phyloP scores from a whole-genome alignment of 2,113 vertebrate species.

The Fukomys damarensis region DNA sequence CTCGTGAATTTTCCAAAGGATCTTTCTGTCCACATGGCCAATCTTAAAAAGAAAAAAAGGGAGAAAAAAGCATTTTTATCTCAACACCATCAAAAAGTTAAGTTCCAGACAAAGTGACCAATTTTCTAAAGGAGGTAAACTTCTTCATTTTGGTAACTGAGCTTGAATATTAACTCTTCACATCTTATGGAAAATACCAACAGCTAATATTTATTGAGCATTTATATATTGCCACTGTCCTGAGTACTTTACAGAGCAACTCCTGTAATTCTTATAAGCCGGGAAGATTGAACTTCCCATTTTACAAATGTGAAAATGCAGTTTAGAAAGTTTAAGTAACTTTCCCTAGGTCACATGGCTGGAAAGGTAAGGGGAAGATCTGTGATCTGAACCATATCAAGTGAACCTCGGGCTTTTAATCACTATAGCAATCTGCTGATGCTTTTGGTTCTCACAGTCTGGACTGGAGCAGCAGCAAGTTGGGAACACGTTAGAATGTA shows the following conservation, averaged over 20 bases:
- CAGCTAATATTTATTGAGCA: background rate
- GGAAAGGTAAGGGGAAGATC: background rate
- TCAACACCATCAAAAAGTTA: slow-evolving; percentile 46
- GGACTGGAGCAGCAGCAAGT: background rate
- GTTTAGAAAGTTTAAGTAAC: background rate
- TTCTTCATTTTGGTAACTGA: slow-evolving; percentile 56
- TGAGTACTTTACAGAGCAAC: background rate
- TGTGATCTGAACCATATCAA: background rate
- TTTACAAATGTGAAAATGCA: background rate
- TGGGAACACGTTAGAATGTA: background rate
- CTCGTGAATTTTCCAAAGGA: slow-evolving; percentile 36
- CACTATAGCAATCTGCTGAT: background rate
- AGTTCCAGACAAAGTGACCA: slow-evolving; percentile 40
- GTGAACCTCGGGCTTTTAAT: background rate
- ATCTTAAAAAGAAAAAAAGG: background rate
- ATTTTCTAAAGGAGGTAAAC: background rate
- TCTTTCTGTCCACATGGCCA: slow-evolving; percentile 49
- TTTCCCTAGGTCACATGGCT: background rate
- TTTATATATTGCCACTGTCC: background rate
- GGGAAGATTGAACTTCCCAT: background rate
- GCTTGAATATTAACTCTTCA: background rate
- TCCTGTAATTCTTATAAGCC: background rate
- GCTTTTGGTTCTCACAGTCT: background rate
- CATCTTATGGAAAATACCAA: slow-evolving; percentile 21
- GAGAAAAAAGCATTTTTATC: slow-evolving; percentile 10